Evolutionary conservation across 2,888 invertebrate species (phyloP).

Genomic region (Neocrepidodera transversa): DNA sequence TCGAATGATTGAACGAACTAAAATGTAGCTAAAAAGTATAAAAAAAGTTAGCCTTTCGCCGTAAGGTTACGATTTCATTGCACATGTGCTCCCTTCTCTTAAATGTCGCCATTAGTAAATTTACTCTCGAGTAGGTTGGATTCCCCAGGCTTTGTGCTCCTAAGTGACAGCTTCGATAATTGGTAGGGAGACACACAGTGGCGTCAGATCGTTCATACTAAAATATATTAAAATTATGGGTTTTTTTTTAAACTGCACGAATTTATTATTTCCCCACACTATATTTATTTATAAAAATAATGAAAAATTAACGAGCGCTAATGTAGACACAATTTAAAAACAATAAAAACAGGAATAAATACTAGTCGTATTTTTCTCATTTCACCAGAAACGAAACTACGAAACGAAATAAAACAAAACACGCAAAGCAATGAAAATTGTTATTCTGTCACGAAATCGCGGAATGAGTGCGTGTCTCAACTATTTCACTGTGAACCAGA

Average conservation of each 20-base stretch:
- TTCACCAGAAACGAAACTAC: constrained; percentile 4
- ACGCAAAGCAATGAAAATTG: constrained; percentile 31
- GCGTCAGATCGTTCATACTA: constrained; percentile 5
- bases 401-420: constrained; percentile 15
- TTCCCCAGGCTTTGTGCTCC: constrained; percentile 49
- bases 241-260: no score
- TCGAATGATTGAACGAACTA: constrained; percentile 9
- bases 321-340: constrained; percentile 7
- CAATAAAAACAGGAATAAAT: constrained; percentile 29
- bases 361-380: constrained; percentile 19
- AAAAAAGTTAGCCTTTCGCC: background rate
- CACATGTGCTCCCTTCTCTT: constrained; percentile 27
- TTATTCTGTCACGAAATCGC: constrained; percentile 35
- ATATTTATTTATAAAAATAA: no score
- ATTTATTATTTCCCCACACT: no score
- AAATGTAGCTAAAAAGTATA: constrained; percentile 18
- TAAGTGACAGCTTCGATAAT: constrained; percentile 55
- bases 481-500: constrained; percentile 8
- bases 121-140: constrained; percentile 40
- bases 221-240: no score
- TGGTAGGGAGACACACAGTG: constrained; percentile 45
- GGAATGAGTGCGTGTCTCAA: constrained; percentile 31
- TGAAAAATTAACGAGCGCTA: constrained; percentile 5
- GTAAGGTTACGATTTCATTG: constrained; percentile 6
- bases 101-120: constrained; percentile 40